Conservation (phyloP, 1,140 invertebrate species). For the Lanistes nyassanus region DNA sequence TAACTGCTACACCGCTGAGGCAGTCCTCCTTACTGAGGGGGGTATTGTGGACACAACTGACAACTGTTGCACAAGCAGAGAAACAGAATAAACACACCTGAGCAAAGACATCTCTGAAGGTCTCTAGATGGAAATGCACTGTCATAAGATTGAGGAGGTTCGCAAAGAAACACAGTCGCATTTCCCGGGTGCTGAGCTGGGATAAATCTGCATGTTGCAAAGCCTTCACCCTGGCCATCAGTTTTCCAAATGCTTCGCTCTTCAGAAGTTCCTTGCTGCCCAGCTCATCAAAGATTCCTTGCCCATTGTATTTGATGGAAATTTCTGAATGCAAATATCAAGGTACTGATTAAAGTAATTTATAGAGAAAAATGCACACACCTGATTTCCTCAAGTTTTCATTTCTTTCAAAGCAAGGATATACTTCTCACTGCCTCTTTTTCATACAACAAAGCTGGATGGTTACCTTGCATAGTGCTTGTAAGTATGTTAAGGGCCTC, state of each 20-base stretch:
- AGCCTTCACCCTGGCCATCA: conserved; percentile 36
- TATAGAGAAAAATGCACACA: no score
- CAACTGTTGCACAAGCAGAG: no score
- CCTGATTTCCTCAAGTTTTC: no score
- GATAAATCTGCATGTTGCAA: conserved; percentile 54
- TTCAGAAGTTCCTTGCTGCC: conserved; percentile 45
- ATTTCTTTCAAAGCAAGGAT: no score
- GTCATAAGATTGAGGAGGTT: conserved; percentile 63
- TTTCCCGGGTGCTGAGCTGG: conserved; percentile 37
- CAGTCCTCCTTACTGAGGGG: no score
- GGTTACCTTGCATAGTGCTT: conserved; percentile 24
- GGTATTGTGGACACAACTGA: no score
- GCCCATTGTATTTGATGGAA: conserved; percentile 43
- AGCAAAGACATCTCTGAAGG: conserved; percentile 14
- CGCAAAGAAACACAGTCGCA: conserved; percentile 59
- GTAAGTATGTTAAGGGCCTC: conserved; percentile 10
- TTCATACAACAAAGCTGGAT: background rate
- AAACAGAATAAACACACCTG: no score
- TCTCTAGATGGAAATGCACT: conserved; percentile 53
- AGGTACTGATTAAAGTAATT: background rate
- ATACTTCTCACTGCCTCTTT: no score
- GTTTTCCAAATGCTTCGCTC: conserved; percentile 42
- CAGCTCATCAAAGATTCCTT: conserved; percentile 48
- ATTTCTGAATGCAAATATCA: conserved; percentile 39
- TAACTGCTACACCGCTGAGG: no score